Base-by-base conservation (phyloP, 2,113 vertebrate genomes). In the Ceyx cyanopectus region DNA sequence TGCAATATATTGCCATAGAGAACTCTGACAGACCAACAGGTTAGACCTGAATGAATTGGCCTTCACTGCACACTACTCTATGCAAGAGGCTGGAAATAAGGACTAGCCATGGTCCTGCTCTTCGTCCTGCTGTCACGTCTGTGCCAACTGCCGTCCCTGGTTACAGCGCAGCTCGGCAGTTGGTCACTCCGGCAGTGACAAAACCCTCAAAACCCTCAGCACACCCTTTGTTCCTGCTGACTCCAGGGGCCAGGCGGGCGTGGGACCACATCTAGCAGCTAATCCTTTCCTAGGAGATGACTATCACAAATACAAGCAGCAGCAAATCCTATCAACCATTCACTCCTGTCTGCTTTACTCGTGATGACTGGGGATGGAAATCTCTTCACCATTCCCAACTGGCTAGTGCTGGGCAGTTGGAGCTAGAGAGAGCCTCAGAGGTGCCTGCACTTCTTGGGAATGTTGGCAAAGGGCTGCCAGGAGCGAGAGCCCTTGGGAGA, bases 231-330 rank as follows among this genome's bases (percentile, higher is more conserved):
- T 4, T 81, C 80, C 80, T 62, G 53, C 50, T 37, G 77, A 45
- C 43, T 73, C 32, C 7, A 3, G 57, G 53, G 32, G 68, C 65
- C 63, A 7, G 54, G 85, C 70, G 32, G 60, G 41, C 2, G 0
- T 0, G 0, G 77, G 77, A 78, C 84, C 81, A 67, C 81, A 86
- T 57, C 76, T 1, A 13, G 43, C 60, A 30, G 81, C 80, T 84
- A 81, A 86, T 89, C 80, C 89, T 57, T 79, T 45, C 94, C 89
- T 75, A 84, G 91, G 95, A 92, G 89, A 79, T 60, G 62, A 57
- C 45, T 53, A 9, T 48, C 69, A 75, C 84, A 75, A 86, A 61
- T 22, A 68, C 30, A 87, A 92, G 81, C 78, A 81, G 81, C 84
- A 57, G 58, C 69, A 90, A 87, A 87, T 87, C 77, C 94, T 51